Evolutionary conservation across 2,113 vertebrate genomes (phyloP).

Genomic region (Oreocharis arfaki): DNA sequence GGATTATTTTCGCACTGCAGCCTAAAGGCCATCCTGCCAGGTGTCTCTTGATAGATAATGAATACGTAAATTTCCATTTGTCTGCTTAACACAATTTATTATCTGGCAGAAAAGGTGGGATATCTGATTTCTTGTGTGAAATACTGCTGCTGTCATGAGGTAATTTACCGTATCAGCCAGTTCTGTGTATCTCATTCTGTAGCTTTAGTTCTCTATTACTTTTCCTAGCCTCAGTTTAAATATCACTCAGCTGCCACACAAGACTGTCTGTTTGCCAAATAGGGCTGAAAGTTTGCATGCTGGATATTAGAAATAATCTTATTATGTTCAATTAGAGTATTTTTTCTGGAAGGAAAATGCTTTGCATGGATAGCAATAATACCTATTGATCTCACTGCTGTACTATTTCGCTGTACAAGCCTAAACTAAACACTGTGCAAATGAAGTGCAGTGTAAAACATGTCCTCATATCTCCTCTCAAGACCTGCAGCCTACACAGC

Average conservation of each 20-base stretch:
- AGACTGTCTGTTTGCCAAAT: background rate
- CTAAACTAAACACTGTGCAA: background rate
- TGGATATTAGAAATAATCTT: background rate
- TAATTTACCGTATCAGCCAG: background rate
- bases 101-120: background rate
- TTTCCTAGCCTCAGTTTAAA: background rate
- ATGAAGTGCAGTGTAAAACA: background rate
- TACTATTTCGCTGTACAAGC: background rate
- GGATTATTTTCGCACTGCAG: background rate
- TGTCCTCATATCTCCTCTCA: background rate
- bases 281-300: background rate
- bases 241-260: background rate
- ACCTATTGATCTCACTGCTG: background rate
- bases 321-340: background rate
- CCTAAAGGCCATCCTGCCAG: background rate
- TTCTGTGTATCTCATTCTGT: background rate
- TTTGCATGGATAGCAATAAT: background rate
- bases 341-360: background rate
- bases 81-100: background rate
- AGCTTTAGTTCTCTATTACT: background rate
- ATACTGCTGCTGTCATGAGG: rapidly evolving
- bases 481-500: background rate
- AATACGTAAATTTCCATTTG: background rate
- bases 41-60: background rate
- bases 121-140: background rate